Evolutionary conservation across 2,113 vertebrate genomes (phyloP).

Genomic region (Psilopsiagon aurifrons): DNA sequence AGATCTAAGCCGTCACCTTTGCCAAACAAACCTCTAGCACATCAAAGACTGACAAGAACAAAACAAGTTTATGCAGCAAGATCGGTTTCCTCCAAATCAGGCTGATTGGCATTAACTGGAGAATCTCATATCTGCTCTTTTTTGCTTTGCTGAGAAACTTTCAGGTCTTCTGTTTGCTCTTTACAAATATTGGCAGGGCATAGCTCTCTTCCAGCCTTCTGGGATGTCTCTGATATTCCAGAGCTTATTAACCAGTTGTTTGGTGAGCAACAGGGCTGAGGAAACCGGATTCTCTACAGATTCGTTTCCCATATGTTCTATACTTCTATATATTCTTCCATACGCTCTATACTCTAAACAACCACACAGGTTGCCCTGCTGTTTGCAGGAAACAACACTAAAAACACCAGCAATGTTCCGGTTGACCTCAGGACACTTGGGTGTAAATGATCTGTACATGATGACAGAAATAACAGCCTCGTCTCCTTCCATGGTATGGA

Average conservation of each 20-base stretch:
- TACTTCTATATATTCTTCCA: neutral
- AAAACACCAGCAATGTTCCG: neutral
- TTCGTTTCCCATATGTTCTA: neutral
- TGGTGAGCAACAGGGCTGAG: neutral
- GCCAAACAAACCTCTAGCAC: slow-evolving; percentile 40
- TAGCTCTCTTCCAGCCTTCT: slow-evolving; percentile 5
- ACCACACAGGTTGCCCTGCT: neutral
- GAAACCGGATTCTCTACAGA: neutral
- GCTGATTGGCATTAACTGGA: slow-evolving; percentile 31
- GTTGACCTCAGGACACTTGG: neutral
- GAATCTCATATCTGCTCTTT: slow-evolving; percentile 33
- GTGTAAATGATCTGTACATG: neutral
- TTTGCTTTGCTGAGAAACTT: slow-evolving; percentile 45
- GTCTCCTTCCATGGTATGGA: neutral
- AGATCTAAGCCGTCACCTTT: slow-evolving; percentile 50
- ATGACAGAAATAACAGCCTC: neutral
- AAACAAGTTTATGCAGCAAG: slow-evolving; percentile 48
- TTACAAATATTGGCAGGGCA: slow-evolving; percentile 39
- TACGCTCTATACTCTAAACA: neutral
- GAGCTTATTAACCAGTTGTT: slow-evolving; percentile 39
- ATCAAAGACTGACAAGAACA: slow-evolving; percentile 59
- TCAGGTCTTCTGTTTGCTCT: slow-evolving; percentile 53
- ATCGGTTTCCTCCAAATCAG: neutral
- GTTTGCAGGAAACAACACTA: neutral
- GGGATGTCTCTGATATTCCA: slow-evolving; percentile 24